Percentiles rank a stretch among this genome's conserved stretches.
phyloP scores from a whole-genome alignment of 2,797 vertebrate species.

The Poeciliopsis gracilis region DNA sequence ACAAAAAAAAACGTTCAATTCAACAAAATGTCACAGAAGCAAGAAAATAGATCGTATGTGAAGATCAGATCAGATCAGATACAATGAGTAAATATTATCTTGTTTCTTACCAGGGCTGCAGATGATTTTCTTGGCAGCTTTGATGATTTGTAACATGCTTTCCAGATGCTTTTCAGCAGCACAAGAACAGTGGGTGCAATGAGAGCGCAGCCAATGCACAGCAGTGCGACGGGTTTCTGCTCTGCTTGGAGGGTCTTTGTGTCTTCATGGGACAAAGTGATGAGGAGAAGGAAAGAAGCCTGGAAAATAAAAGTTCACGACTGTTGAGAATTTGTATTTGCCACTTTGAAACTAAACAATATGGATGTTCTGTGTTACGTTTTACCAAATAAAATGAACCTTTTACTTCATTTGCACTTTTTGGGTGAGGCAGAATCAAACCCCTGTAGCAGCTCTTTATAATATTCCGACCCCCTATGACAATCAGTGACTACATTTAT shows the following conservation, averaged over 20 bases:
- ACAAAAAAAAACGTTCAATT: background rate
- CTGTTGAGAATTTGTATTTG: background rate
- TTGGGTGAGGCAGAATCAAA: background rate
- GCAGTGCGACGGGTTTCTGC: conserved; percentile 61
- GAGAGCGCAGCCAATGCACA: conserved; percentile 70
- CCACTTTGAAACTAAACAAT: background rate
- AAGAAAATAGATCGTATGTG: background rate
- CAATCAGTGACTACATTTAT: background rate
- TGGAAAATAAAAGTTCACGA: conserved; percentile 33
- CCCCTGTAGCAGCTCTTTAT: too few species aligned
- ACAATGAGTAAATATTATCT: background rate
- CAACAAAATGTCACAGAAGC: background rate
- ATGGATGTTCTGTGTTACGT: background rate
- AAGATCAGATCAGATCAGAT: background rate
- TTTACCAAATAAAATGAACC: background rate
- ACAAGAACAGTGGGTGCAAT: conserved; percentile 62
- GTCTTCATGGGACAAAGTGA: conserved; percentile 62
- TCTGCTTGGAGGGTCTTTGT: conserved; percentile 26
- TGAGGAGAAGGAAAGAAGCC: conserved; percentile 72
- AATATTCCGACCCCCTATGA: background rate
- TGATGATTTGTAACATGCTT: conserved; percentile 71
- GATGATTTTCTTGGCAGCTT: conserved; percentile 59
- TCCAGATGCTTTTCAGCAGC: conserved; percentile 73
- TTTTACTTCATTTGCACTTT: background rate
- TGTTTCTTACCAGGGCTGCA: conserved; percentile 49